Evolutionary conservation across 1,140 invertebrate species (phyloP).

Genomic region (Andricus grossulariae): DNA sequence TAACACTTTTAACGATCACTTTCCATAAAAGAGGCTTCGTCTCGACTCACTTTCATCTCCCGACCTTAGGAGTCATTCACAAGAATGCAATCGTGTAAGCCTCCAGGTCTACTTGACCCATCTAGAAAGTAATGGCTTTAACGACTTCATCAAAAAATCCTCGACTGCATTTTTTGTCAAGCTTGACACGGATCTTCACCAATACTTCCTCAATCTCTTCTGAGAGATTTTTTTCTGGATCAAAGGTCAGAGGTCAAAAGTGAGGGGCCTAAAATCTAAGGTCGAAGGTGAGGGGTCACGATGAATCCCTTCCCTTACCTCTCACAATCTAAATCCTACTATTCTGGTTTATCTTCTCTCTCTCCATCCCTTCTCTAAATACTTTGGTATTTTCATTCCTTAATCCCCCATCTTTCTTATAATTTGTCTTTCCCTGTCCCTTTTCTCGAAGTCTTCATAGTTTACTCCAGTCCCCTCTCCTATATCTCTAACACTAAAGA

Average conservation of each 20-base stretch:
- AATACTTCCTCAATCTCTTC: neutral
- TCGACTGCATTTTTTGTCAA: neutral
- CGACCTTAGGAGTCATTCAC: constrained; percentile 19
- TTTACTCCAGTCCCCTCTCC: too few relatives aligned
- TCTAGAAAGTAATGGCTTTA: constrained; percentile 18
- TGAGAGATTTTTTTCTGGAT: neutral
- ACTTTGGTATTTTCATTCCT: too few relatives aligned
- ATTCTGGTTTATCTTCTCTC: too few relatives aligned
- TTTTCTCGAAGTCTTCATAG: too few relatives aligned
- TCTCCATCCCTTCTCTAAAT: too few relatives aligned
- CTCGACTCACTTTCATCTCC: constrained; percentile 23
- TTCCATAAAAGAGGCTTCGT: constrained; percentile 16
- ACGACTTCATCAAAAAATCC: constrained; percentile 1
- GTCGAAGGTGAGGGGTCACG: too few relatives aligned
- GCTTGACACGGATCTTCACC: neutral
- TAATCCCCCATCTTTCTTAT: too few relatives aligned
- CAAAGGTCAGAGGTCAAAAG: too few relatives aligned
- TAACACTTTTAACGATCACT: constrained; percentile 28
- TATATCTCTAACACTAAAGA: too few relatives aligned
- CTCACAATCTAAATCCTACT: neutral
- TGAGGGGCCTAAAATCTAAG: too few relatives aligned
- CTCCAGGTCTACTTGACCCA: constrained; percentile 32
- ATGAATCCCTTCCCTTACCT: neutral
- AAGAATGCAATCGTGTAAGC: constrained; percentile 31
- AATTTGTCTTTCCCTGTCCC: too few relatives aligned